Percentiles rank a stretch among this genome's conserved stretches.
These are phyloP conservation scores for Solenodon paradoxus DNA, from an alignment of 2,113 vertebrate species.

Conservation along the genomic window DNA sequence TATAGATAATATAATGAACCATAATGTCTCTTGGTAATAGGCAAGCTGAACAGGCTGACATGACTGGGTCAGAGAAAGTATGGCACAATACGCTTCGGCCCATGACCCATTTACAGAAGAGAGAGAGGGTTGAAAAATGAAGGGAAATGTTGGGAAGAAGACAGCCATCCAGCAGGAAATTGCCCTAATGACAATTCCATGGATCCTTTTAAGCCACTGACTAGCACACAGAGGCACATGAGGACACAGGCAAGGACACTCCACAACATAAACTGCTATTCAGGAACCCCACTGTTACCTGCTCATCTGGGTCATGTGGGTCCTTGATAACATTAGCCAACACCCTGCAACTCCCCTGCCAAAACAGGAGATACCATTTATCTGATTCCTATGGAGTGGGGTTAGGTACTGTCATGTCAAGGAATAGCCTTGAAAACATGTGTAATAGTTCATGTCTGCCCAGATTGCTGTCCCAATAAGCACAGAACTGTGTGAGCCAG, in stretches of 20 bases:
- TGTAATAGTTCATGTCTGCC: neutral
- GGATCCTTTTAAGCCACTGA: neutral
- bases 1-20: neutral
- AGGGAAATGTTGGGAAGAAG: neutral
- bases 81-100: neutral
- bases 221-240: neutral
- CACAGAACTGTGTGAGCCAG: neutral
- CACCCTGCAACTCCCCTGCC: neutral
- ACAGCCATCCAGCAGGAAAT: neutral
- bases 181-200: neutral
- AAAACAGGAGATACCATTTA: neutral
- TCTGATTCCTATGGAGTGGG: neutral
- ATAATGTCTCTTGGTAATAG: neutral
- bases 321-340: neutral
- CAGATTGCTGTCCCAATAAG: neutral
- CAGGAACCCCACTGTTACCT: neutral
- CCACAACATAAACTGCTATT: neutral
- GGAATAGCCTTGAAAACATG: neutral
- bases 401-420: neutral
- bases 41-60: neutral
- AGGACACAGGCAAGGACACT: neutral
- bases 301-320: neutral
- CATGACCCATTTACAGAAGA: neutral
- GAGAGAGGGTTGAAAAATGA: neutral
- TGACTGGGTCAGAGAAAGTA: neutral